Conservation (phyloP, 1,140 invertebrate species). For the Drosophila prosaltans region DNA sequence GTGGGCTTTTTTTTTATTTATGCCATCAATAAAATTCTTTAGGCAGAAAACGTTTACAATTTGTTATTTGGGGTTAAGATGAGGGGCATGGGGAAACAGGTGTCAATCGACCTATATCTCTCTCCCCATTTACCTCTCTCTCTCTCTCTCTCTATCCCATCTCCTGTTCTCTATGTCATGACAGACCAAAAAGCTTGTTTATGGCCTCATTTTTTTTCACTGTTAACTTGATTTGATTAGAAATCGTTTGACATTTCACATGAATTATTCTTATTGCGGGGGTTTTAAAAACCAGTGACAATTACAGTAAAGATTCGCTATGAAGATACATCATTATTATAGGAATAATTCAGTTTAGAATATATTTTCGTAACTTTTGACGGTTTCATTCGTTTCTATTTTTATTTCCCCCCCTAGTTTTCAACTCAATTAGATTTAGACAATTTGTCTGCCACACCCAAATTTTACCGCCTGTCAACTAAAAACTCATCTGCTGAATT, state of each 20-base stretch:
- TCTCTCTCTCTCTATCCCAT: background rate
- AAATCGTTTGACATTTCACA: constrained; percentile 50
- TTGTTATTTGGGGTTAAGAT: constrained; percentile 28
- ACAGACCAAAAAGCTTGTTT: constrained; percentile 50
- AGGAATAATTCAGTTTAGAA: too few relatives aligned
- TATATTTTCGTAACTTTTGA: too few relatives aligned
- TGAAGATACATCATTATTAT: too few relatives aligned
- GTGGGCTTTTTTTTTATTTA: constrained; percentile 50
- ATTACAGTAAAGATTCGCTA: background rate
- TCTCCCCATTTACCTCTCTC: background rate
- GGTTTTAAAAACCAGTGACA: background rate
- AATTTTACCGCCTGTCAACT: constrained; percentile 44
- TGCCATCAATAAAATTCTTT: constrained; percentile 65
- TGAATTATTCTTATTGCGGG: constrained; percentile 17
- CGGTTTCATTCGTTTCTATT: too few relatives aligned
- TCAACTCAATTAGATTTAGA: constrained; percentile 42
- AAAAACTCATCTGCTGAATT: constrained; percentile 63
- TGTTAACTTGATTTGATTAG: constrained; percentile 51
- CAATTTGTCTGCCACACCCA: constrained; percentile 13
- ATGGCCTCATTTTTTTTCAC: constrained; percentile 48
- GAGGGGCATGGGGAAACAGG: background rate
- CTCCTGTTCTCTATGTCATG: constrained; percentile 26
- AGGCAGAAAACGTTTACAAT: constrained; percentile 52
- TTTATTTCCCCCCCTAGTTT: background rate
- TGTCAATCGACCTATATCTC: background rate